Percentiles rank a stretch among this genome's conserved stretches.
These are phyloP conservation scores for Acanthosepion esculentum DNA, from an alignment of 2,888 invertebrate species.

Conservation along the genomic window DNA sequence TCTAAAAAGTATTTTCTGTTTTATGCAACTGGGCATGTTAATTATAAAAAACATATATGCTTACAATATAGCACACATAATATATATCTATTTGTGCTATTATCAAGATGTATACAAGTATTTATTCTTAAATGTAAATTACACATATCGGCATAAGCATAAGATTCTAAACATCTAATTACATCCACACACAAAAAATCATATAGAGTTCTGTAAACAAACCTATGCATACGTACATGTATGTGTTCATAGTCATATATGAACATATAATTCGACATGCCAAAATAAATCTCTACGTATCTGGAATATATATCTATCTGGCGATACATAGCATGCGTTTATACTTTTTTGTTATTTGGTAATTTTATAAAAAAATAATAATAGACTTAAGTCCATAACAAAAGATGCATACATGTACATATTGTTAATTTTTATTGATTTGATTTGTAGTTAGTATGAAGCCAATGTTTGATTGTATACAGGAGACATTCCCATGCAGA, in stretches of 20 bases:
- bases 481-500: constrained; percentile 2
- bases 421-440: not conserved
- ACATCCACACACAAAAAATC: not conserved
- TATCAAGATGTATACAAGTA: not conserved
- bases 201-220: not conserved
- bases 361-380: not conserved
- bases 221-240: not conserved
- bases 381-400: not conserved
- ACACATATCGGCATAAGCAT: not conserved
- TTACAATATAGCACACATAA: too few relatives aligned
- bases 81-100: not conserved
- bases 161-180: not conserved
- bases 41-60: too few relatives aligned
- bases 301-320: not conserved
- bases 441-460: not conserved
- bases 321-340: not conserved
- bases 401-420: not conserved
- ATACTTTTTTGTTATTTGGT: not conserved
- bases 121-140: not conserved
- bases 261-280: not conserved
- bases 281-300: not conserved
- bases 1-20: too few relatives aligned
- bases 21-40: too few relatives aligned
- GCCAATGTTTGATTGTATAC: not conserved
- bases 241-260: not conserved